Evolutionary conservation across 2,797 vertebrate species (phyloP).

Genomic region (Gymnodraco acuticeps): DNA sequence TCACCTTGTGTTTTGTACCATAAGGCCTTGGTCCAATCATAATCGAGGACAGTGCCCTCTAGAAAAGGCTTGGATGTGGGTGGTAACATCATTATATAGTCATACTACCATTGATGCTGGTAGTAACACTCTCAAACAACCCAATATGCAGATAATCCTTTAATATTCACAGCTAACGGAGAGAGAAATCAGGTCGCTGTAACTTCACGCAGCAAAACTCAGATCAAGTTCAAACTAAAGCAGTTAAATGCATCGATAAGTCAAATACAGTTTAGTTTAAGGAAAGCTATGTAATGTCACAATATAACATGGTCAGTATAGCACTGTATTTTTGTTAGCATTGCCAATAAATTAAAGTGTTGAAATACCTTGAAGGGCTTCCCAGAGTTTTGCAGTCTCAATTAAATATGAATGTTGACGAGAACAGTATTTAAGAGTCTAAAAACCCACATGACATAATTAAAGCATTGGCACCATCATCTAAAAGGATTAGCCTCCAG

Average conservation of each 20-base stretch:
- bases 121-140: not conserved
- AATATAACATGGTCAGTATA: not conserved
- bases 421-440: not conserved
- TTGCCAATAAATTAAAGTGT: not conserved
- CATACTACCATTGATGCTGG: not conserved
- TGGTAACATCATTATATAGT: not conserved
- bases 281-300: not conserved
- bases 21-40: not conserved
- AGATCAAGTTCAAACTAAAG: not conserved
- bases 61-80: not conserved
- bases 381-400: not conserved
- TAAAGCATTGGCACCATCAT: not conserved
- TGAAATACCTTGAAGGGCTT: not conserved
- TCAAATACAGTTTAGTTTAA: not conserved
- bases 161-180: not conserved
- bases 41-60: not conserved
- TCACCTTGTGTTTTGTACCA: not conserved
- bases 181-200: not conserved
- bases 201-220: not conserved
- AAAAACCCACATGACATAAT: not conserved
- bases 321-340: not conserved
- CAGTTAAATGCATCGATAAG: not conserved
- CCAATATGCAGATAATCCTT: conserved; percentile 6
- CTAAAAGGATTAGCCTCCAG: not conserved
- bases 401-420: not conserved